Percentiles rank a stretch among this genome's conserved stretches.
Evolutionary conservation across 64 coral and sea anemone genomes (phyloP).

Genomic region (Stichodactyla mertensii): DNA sequence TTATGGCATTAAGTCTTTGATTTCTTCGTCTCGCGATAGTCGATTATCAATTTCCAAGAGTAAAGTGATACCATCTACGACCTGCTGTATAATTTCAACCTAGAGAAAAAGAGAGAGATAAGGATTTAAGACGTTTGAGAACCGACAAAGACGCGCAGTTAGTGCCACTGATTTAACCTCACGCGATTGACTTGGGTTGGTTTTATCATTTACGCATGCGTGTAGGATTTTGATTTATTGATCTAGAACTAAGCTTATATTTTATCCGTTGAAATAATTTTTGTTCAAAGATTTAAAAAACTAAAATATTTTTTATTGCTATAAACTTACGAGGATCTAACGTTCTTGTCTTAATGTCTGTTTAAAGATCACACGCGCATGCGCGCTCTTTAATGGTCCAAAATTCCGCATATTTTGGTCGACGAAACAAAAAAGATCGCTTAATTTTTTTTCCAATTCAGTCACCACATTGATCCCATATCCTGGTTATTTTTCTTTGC

Average conservation of each 20-base stretch:
- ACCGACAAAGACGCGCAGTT: not conserved
- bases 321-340: no score
- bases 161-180: no score
- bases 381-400: not conserved
- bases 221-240: no score
- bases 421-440: not conserved
- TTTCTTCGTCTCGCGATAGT: not conserved
- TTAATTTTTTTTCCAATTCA: not conserved
- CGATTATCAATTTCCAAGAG: conserved; percentile 5
- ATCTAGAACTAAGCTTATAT: no score
- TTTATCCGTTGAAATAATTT: no score
- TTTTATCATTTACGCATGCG: not conserved
- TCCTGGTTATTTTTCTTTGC: no score
- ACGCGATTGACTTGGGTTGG: not conserved
- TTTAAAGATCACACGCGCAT: not conserved
- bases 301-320: no score
- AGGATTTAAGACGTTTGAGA: not conserved
- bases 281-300: no score
- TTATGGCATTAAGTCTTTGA: conserved; percentile 8
- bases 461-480: not conserved
- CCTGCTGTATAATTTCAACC: conserved; percentile 10
- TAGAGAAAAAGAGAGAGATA: not conserved
- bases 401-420: not conserved
- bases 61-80: not conserved
- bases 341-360: no score